Percentiles rank a stretch among this genome's conserved stretches.
phyloP scores from a whole-genome alignment of 1,140 invertebrate species.

The Uloborus diversus region DNA sequence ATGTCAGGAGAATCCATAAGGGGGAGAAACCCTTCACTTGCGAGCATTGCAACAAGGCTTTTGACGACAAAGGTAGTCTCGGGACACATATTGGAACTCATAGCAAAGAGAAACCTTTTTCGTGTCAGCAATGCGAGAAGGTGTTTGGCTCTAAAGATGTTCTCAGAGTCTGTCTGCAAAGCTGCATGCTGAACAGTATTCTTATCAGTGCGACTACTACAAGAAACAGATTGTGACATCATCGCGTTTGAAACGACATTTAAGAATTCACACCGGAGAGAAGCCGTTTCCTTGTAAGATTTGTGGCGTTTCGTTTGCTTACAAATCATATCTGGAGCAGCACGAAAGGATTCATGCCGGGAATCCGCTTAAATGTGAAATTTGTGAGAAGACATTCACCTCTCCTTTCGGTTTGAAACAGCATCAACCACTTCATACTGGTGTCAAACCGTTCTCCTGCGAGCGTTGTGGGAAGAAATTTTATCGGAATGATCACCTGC shows the following conservation, averaged over 20 bases:
- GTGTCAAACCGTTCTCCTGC: not conserved
- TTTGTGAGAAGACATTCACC: not conserved
- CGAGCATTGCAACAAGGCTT: slow-evolving; percentile 4
- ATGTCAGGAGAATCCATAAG: not conserved
- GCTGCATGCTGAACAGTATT: slow-evolving; percentile 79
- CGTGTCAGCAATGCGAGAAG: slow-evolving; percentile 55
- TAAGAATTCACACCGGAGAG: slow-evolving; percentile 57
- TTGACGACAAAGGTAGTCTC: slow-evolving; percentile 15
- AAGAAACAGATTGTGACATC: slow-evolving; percentile 21
- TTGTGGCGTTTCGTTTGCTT: not conserved
- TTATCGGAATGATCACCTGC: not conserved
- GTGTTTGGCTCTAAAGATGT: slow-evolving; percentile 44
- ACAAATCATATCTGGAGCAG: not conserved
- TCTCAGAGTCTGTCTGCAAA: slow-evolving; percentile 71
- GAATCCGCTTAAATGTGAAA: not conserved
- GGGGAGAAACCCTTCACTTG: not conserved
- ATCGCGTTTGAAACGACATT: slow-evolving; percentile 29
- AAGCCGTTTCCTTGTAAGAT: slow-evolving; percentile 60
- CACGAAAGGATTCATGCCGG: too few species aligned
- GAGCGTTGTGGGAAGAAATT: slow-evolving; percentile 22
- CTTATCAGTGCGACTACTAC: slow-evolving; percentile 79
- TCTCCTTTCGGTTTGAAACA: not conserved
- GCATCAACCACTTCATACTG: not conserved
- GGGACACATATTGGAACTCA: slow-evolving; percentile 32
- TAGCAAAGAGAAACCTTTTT: slow-evolving; percentile 44